Base-by-base conservation (phyloP, 2,797 vertebrate genomes). In the Ctenopoma kingsleyae region DNA sequence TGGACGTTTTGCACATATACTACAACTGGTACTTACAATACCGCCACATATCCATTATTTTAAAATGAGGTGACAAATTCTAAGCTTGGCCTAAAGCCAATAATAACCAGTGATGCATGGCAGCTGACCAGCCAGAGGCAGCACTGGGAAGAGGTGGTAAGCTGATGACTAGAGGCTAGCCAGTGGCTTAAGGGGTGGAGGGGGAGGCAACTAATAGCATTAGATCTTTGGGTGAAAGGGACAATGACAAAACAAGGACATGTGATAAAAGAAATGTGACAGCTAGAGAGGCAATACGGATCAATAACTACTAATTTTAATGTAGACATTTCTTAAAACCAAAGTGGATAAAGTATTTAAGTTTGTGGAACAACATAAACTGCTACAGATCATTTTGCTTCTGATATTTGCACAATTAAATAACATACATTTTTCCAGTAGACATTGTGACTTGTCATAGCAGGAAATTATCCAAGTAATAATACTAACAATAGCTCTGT, bases 201-300 rank as follows among this genome's bases (percentile, higher is more conserved):
- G 55, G 22, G 25, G 49, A 40, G 59, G 5, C 0, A 6, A 44
- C 70, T 86, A 86, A 89, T 76, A 76, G 83, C 69, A 86, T 90
- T 85, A 85, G 44, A 76, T 69, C 62, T 69, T 52, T n/a, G 74
- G 67, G 73, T 80, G 64, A 84, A 84, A 80, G 77, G 41, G 71
- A 67, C 64, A 58, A 80, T 68, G 74, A 44, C 71, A 80, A 53
- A 55, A 62, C 51, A 85, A 88, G 66, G 74, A 36, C 67, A 71
- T 36, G 30, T 32, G 23, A 56, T 2, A 80, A 67, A 6, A 13
- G 4, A 15, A 11, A 40, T 30, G 35, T 36, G 35, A 36, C 12
- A 36, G 10, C 35, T 12, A 11, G 9, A 12, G 12, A 36, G 10
- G 35, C 10, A 11, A 5, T 36, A 40, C 15, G 20, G 23, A 59